Percentiles rank a stretch among this genome's conserved stretches.
Conservation (phyloP, 2,888 invertebrate species). For the Magallana nippona region DNA sequence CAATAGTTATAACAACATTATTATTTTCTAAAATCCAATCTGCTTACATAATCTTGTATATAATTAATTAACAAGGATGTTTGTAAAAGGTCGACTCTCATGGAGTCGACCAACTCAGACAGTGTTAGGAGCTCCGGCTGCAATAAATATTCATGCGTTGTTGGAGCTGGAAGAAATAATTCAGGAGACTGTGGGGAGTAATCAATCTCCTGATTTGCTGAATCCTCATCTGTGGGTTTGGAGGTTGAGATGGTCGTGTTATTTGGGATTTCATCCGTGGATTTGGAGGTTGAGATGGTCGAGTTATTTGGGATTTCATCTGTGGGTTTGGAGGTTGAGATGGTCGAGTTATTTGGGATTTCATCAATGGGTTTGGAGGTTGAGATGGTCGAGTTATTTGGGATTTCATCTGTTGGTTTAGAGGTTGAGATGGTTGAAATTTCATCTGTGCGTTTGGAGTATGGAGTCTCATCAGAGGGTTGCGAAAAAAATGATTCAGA, state of each 20-base stretch:
- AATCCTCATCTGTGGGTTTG: slow-evolving; percentile 9
- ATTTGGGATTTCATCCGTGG: slow-evolving; percentile 2
- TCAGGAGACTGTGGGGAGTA: slow-evolving; percentile 9
- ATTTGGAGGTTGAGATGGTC: too few relatives aligned
- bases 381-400: not conserved
- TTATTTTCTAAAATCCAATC: not conserved
- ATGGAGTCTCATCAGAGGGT: too few relatives aligned
- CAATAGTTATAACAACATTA: slow-evolving; percentile 5
- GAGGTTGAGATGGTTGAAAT: not conserved
- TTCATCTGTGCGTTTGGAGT: not conserved
- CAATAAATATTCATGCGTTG: slow-evolving; percentile 2
- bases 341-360: not conserved
- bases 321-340: not conserved
- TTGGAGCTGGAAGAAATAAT: slow-evolving; percentile 5
- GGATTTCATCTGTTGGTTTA: slow-evolving; percentile 7
- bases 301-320: not conserved
- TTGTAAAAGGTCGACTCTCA: slow-evolving; percentile 14
- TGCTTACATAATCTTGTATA: not conserved
- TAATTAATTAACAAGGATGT: not conserved
- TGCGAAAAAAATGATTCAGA: not conserved
- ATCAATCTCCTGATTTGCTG: slow-evolving; percentile 19
- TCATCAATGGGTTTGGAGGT: not conserved
- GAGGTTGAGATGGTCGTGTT: slow-evolving; percentile 2
- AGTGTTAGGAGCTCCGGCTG: not conserved
- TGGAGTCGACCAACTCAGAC: slow-evolving; percentile 1